phyloP scores from a whole-genome alignment of 2,888 invertebrate genomes.

The Odontocerum albicorne region DNA sequence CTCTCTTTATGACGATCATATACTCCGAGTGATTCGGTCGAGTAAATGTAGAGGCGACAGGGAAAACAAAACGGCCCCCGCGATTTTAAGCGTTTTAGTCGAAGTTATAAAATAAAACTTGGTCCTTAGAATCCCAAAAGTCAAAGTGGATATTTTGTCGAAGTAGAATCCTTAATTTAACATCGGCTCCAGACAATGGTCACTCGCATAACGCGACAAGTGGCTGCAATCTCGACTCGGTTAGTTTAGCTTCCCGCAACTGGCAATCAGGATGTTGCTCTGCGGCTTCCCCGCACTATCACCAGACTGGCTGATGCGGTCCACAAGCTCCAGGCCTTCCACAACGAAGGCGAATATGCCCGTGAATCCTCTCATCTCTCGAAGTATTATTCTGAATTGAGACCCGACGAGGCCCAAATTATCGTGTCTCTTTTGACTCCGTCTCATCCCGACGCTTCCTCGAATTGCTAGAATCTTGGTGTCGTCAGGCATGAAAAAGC shows the following conservation, averaged over 20 bases:
- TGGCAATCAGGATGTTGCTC: slow-evolving; percentile 70
- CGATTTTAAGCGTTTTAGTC: slow-evolving; percentile 12
- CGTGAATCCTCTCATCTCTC: slow-evolving; percentile 81
- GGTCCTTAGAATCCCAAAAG: slow-evolving; percentile 14
- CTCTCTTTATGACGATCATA: slow-evolving; percentile 13
- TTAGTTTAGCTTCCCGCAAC: slow-evolving; percentile 72
- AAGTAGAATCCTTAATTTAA: no score
- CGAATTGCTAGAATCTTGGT: slow-evolving; percentile 74
- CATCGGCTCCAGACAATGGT: no score
- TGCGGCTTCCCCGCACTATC: slow-evolving; percentile 79
- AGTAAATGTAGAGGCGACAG: slow-evolving; percentile 15
- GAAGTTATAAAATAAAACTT: slow-evolving; percentile 18
- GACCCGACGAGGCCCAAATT: slow-evolving; percentile 82
- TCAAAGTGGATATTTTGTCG: slow-evolving; percentile 8
- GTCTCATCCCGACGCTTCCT: slow-evolving; percentile 80
- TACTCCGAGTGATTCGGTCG: slow-evolving; percentile 7
- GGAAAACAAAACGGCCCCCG: slow-evolving; percentile 10
- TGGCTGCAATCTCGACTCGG: neutral
- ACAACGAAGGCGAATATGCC: slow-evolving; percentile 81
- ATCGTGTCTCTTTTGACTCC: slow-evolving; percentile 79
- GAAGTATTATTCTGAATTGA: slow-evolving; percentile 78
- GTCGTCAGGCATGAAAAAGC: slow-evolving; percentile 80
- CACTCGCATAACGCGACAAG: no score
- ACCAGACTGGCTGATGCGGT: slow-evolving; percentile 75
- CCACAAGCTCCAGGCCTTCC: slow-evolving; percentile 77